These are phyloP conservation scores for Xiphorhynchus elegans DNA, from an alignment of 2,113 vertebrate species.

Conservation along the genomic window DNA sequence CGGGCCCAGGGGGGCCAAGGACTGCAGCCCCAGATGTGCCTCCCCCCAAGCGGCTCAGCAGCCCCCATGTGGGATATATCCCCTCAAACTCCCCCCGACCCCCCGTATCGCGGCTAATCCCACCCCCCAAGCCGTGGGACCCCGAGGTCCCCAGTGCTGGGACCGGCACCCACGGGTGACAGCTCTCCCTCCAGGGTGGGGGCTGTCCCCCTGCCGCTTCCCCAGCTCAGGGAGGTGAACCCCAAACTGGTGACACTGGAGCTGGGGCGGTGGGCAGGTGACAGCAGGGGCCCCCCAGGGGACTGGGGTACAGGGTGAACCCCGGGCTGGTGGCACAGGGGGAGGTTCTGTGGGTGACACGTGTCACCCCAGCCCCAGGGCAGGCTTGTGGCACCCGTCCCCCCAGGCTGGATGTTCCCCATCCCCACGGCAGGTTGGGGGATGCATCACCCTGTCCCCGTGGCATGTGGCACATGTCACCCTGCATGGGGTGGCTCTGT, in stretches of 20 bases:
- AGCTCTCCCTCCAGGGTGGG: neutral
- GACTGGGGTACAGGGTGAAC: neutral
- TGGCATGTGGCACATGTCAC: neutral
- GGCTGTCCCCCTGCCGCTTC: neutral
- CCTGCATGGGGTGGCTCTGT: neutral
- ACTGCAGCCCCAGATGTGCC: neutral
- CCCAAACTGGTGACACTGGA: neutral
- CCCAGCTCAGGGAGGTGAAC: neutral
- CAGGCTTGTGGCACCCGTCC: neutral
- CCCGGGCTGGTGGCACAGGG: neutral
- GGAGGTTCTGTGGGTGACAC: neutral
- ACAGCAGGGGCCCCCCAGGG: neutral
- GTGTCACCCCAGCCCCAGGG: neutral
- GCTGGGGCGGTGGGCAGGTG: neutral
- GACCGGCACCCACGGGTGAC: neutral
- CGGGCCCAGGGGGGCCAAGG: neutral
- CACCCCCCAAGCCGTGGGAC: neutral
- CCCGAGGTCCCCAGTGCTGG: rapidly evolving
- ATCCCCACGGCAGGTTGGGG: neutral
- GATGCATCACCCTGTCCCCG: neutral
- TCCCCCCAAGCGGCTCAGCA: neutral
- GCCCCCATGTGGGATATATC: neutral
- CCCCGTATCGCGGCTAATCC: neutral
- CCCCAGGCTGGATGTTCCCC: neutral
- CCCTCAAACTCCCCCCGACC: rapidly evolving